These are phyloP conservation scores for Homalodisca vitripennis DNA, from an alignment of 1,140 invertebrate genomes.

Conservation along the genomic window DNA sequence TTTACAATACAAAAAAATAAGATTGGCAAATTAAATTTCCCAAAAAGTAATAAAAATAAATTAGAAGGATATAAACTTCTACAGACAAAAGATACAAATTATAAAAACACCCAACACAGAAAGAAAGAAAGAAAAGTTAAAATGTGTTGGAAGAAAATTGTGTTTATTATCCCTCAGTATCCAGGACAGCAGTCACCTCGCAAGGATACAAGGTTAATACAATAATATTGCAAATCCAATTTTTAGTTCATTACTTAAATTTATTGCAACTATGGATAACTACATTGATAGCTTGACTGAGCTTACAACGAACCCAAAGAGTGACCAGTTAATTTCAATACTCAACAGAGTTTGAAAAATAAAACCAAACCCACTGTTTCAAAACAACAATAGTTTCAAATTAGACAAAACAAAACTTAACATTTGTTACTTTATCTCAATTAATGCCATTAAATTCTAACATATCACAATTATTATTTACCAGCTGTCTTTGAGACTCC, in stretches of 20 bases:
- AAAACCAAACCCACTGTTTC: neutral
- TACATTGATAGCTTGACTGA: constrained; percentile 22
- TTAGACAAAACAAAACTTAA: constrained; percentile 11
- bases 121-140: too few species aligned
- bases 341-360: constrained; percentile 3
- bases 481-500: neutral
- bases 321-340: neutral
- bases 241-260: constrained; percentile 21
- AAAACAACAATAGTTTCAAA: neutral
- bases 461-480: constrained; percentile 14
- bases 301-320: constrained; percentile 20
- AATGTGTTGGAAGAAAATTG: too few species aligned
- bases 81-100: too few species aligned
- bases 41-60: too few species aligned
- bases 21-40: too few species aligned
- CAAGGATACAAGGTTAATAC: too few species aligned
- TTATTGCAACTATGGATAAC: constrained; percentile 29
- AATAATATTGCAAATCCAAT: neutral
- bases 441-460: constrained; percentile 8
- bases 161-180: too few species aligned
- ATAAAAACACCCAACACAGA: too few species aligned
- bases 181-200: too few species aligned
- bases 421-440: neutral
- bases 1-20: too few species aligned
- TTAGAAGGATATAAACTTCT: too few species aligned